Conservation (phyloP, 2,888 invertebrate genomes). For the Gymnosoma rotundatum region DNA sequence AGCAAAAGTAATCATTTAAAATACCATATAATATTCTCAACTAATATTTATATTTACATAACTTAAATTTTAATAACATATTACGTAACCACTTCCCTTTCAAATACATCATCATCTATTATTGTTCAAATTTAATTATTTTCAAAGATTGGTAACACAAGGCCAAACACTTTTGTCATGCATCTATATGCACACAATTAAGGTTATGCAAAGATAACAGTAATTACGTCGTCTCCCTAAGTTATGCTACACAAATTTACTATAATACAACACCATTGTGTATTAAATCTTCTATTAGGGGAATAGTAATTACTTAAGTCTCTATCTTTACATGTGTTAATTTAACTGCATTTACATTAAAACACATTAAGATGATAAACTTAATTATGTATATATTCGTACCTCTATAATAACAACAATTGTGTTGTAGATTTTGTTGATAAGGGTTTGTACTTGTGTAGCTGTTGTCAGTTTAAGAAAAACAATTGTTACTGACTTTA, state of each 20-base stretch:
- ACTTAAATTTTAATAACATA: conserved; percentile 18
- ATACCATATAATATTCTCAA: too few relatives aligned
- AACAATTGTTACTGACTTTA: conserved; percentile 38
- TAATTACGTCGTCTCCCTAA: conserved; percentile 45
- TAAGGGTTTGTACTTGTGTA: conserved; percentile 12
- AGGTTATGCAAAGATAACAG: conserved; percentile 21
- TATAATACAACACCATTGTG: neutral
- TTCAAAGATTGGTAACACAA: conserved; percentile 4
- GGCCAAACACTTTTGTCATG: neutral
- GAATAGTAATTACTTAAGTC: neutral
- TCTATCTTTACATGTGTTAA: conserved; percentile 17
- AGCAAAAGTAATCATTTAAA: too few relatives aligned
- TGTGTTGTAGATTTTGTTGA: conserved; percentile 5
- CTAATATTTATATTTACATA: too few relatives aligned
- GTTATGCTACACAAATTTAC: conserved; percentile 26
- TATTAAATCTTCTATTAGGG: neutral
- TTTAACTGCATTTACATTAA: conserved; percentile 3
- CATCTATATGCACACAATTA: neutral
- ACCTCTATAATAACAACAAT: neutral
- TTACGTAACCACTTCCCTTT: neutral
- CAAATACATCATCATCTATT: too few relatives aligned
- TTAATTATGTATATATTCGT: neutral
- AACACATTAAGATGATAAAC: neutral
- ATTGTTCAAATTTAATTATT: conserved; percentile 43
- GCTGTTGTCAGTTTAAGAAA: conserved; percentile 22